These are phyloP conservation scores for Xestia sexstrigata DNA, from an alignment of 2,888 invertebrate species.

Conservation along the genomic window DNA sequence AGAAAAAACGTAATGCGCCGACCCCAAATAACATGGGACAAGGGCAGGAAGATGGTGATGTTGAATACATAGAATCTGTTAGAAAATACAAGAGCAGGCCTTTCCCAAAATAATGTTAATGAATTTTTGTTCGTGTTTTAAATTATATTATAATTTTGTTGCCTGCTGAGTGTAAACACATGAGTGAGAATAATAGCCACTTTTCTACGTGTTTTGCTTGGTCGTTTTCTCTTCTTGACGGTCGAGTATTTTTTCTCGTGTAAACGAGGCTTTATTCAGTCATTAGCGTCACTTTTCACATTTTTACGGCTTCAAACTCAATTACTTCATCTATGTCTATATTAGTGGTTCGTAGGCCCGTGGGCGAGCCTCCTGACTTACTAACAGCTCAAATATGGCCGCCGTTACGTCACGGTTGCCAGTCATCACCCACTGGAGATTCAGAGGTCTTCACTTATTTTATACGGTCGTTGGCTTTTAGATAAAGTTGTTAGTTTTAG, in stretches of 20 bases:
- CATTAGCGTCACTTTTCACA: conserved; percentile 51
- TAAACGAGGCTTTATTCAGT: conserved; percentile 18
- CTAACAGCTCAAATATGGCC: conserved; percentile 48
- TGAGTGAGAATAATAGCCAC: not conserved
- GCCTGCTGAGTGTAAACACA: not conserved
- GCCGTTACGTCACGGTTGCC: conserved; percentile 53
- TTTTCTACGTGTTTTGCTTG: not conserved
- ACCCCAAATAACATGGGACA: too few relatives aligned
- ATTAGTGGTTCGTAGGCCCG: conserved; percentile 39
- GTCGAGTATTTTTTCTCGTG: not conserved
- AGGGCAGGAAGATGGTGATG: too few relatives aligned
- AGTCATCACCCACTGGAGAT: conserved; percentile 52
- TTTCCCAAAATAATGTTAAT: not conserved
- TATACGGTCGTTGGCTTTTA: conserved; percentile 47
- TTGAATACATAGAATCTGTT: too few relatives aligned
- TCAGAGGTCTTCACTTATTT: conserved; percentile 41
- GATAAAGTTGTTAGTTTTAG: conserved; percentile 43
- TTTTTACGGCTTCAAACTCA: conserved; percentile 40
- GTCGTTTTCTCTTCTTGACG: not conserved
- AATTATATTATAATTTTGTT: too few relatives aligned
- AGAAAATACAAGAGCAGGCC: not conserved
- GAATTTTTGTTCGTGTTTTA: too few relatives aligned
- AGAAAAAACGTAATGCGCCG: too few relatives aligned
- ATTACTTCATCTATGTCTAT: conserved; percentile 43
- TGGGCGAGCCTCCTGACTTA: conserved; percentile 57